Percentiles rank a stretch among this genome's conserved stretches.
Evolutionary conservation across 23 tunicate species (phyloP).

Genomic region (Botrylloides violaceus): DNA sequence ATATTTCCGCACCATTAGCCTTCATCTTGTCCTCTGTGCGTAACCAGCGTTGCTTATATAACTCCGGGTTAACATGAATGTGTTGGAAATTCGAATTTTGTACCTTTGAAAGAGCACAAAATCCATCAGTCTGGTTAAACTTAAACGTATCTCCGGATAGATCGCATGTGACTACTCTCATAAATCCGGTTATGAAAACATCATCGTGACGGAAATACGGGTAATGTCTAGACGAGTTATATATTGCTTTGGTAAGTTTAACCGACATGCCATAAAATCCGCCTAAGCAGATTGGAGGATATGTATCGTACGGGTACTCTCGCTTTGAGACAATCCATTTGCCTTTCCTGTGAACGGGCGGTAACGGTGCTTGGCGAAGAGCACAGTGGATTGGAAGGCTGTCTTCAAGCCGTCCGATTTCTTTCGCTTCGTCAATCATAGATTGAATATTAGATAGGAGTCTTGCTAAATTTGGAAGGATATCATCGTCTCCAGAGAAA

Average conservation of each 20-base stretch:
- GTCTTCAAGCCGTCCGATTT: too few species aligned
- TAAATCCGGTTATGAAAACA: conserved; percentile 8
- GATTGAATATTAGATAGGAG: neutral
- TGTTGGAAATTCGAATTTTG: too few species aligned
- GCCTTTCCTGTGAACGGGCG: neutral
- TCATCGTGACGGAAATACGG: conserved; percentile 12
- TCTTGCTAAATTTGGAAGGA: neutral
- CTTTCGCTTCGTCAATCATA: neutral
- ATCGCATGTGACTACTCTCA: too few species aligned
- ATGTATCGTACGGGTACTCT: neutral
- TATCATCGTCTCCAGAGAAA: conserved; percentile 4
- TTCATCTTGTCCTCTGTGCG: too few species aligned
- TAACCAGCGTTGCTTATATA: too few species aligned
- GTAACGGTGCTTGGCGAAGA: neutral
- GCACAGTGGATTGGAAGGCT: neutral
- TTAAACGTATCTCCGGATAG: too few species aligned
- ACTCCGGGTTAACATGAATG: too few species aligned
- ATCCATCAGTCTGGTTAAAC: too few species aligned
- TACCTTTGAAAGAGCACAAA: too few species aligned
- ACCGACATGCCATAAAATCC: conserved; percentile 7
- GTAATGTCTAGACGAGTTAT: neutral
- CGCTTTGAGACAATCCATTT: conserved; percentile 3
- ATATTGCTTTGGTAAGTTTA: neutral
- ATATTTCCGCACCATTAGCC: too few species aligned
- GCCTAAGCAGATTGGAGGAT: conserved; percentile 7